Evolutionary conservation across 2,888 invertebrate genomes (phyloP).

Genomic region (Serrognathus titanus): DNA sequence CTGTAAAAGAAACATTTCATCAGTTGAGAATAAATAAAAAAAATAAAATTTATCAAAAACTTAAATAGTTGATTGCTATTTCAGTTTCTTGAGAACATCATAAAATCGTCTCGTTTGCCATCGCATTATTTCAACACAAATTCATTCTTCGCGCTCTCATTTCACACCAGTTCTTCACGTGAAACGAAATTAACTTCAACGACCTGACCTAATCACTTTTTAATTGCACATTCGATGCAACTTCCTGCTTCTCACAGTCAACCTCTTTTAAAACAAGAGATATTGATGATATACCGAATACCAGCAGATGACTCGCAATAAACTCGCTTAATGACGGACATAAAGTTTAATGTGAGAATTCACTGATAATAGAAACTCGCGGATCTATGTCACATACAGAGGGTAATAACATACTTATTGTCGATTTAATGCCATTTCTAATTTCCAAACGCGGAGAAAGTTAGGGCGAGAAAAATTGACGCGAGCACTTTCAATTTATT

Average conservation of each 20-base stretch:
- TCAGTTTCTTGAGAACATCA: not conserved
- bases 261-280: not conserved
- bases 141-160: slow-evolving; percentile 35
- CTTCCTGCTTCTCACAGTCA: slow-evolving; percentile 3
- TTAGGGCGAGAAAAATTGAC: not conserved
- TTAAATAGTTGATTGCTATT: too few species aligned
- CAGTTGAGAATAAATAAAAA: not conserved
- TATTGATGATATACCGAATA: too few species aligned
- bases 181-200: slow-evolving; percentile 45
- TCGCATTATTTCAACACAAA: not conserved
- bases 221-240: slow-evolving; percentile 5
- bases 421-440: not conserved
- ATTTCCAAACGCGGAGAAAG: slow-evolving; percentile 5
- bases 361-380: not conserved
- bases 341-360: too few species aligned
- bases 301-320: too few species aligned
- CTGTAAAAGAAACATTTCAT: slow-evolving; percentile 1
- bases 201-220: slow-evolving; percentile 22
- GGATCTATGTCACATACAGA: slow-evolving; percentile 5
- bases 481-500: not conserved
- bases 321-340: too few species aligned
- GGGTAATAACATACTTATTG: slow-evolving; percentile 1
- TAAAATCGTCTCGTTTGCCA: not conserved
- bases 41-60: not conserved
- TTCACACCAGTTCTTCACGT: slow-evolving; percentile 30